A percentile compares a stretch with the other conserved stretches of the same genome.
Evolutionary conservation across 1,140 invertebrate genomes (phyloP).

Genomic region (Brachystomella parvula): DNA sequence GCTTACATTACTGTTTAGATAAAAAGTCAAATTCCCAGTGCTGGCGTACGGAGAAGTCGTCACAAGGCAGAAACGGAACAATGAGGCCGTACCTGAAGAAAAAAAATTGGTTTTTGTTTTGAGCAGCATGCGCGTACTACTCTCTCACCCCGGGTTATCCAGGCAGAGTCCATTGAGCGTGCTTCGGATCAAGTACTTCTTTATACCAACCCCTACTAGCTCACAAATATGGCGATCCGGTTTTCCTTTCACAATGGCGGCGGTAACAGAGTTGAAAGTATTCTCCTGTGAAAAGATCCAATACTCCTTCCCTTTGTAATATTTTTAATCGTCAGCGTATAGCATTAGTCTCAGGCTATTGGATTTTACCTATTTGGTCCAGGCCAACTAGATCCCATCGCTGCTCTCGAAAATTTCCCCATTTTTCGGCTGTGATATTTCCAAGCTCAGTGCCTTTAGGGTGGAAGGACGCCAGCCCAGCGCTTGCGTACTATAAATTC

Average conservation of each 20-base stretch:
- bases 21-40: conserved; percentile 1
- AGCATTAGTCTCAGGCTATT: background rate
- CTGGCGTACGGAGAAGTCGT: background rate
- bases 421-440: background rate
- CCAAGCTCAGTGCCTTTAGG: background rate
- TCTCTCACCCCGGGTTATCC: background rate
- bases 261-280: background rate
- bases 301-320: background rate
- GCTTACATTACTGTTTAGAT: background rate
- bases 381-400: conserved; percentile 1
- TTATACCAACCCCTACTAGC: background rate
- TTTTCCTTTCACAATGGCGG: background rate
- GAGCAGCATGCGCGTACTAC: too few species aligned
- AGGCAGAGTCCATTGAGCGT: background rate
- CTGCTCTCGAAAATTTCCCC: conserved; percentile 6
- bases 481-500: background rate
- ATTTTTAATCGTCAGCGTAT: background rate
- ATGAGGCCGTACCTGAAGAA: background rate
- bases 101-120: too few species aligned
- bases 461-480: background rate
- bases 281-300: conserved; percentile 3
- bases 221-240: background rate
- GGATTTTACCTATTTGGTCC: background rate
- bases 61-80: background rate
- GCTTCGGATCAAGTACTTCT: background rate